Percentiles rank a stretch among this genome's conserved stretches.
These are phyloP conservation scores for Camarhynchus parvulus DNA, from an alignment of 2,113 vertebrate genomes.

Conservation along the genomic window DNA sequence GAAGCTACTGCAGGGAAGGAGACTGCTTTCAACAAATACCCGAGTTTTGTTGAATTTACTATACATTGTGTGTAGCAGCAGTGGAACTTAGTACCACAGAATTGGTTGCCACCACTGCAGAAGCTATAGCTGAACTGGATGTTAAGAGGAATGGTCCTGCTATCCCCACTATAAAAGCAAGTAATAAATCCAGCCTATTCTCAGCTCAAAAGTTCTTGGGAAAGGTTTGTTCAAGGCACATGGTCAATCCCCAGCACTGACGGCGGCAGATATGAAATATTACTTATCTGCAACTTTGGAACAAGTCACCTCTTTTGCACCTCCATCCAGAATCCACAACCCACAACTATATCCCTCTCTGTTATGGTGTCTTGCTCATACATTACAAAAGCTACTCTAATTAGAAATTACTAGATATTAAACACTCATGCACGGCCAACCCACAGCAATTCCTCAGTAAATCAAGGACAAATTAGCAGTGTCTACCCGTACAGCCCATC, in stretches of 20 bases:
- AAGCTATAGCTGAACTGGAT: background rate
- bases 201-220: background rate
- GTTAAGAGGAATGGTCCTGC: background rate
- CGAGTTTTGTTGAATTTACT: background rate
- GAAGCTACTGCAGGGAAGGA: background rate
- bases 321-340: background rate
- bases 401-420: background rate
- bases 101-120: background rate
- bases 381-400: background rate
- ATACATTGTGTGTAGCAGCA: background rate
- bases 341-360: background rate
- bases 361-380: rapidly evolving
- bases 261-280: background rate
- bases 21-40: background rate
- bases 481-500: background rate
- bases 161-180: background rate
- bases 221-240: background rate
- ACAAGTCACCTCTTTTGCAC: background rate
- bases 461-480: background rate
- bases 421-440: background rate
- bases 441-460: background rate
- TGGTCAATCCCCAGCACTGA: background rate
- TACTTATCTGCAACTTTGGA: background rate
- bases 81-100: background rate
- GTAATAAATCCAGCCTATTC: background rate